Conservation (phyloP, 2,888 invertebrate species). For the Pegoplata infirma region DNA sequence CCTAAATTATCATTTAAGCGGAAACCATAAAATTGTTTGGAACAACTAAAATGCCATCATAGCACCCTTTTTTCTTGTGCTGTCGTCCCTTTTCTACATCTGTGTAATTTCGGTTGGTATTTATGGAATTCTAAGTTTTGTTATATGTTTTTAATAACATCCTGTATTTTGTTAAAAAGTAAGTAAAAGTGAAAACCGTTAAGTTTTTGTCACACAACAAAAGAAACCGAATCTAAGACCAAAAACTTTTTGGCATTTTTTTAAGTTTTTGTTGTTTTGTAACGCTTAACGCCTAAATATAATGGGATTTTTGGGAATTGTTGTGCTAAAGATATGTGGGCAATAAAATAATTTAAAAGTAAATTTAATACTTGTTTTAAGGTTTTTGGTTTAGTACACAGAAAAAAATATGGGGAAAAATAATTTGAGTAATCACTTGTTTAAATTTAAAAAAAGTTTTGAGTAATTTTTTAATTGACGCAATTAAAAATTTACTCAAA, state of each 20-base stretch:
- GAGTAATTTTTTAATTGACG: no score
- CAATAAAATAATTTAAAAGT: conserved; percentile 58
- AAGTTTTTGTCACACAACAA: conserved; percentile 38
- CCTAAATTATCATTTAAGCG: conserved; percentile 58
- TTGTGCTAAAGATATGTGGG: conserved; percentile 43
- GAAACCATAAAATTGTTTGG: conserved; percentile 60
- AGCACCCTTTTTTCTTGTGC: conserved; percentile 39
- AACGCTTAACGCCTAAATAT: conserved; percentile 63
- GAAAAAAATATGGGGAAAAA: no score
- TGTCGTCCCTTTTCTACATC: not conserved
- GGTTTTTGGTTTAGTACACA: conserved; percentile 22
- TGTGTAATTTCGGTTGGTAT: conserved; percentile 36
- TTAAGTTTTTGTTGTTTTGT: conserved; percentile 25
- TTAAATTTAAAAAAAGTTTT: no score
- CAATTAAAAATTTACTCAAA: no score
- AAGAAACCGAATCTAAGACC: conserved; percentile 25
- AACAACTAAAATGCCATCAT: conserved; percentile 36
- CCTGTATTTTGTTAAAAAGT: conserved; percentile 61
- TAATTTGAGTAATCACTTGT: no score
- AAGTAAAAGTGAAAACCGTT: conserved; percentile 54
- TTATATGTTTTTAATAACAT: conserved; percentile 64
- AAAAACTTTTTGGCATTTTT: conserved; percentile 45
- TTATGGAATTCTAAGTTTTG: conserved; percentile 57
- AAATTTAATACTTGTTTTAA: conserved; percentile 49
- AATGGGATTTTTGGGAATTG: conserved; percentile 54